A percentile compares a stretch with the other conserved stretches of the same genome.
These are phyloP conservation scores for Asteroscopus sphinx DNA, from an alignment of 2,888 invertebrate species.

Conservation along the genomic window DNA sequence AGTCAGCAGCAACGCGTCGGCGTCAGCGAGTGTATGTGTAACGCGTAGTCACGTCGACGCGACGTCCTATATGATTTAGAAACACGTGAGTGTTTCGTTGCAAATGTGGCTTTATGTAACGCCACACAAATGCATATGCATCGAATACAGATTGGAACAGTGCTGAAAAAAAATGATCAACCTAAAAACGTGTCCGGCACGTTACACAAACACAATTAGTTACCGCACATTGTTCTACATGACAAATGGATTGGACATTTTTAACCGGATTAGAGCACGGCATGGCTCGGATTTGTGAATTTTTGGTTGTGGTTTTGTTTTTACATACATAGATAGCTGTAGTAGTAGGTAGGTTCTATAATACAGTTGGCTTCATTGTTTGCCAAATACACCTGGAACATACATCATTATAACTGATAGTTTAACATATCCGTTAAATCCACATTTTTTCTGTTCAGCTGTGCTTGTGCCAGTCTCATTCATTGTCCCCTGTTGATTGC, in stretches of 20 bases:
- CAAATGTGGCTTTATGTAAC: neutral
- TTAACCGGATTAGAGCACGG: neutral
- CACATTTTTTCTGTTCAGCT: no score
- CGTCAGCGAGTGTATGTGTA: neutral
- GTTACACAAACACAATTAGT: conserved; percentile 9
- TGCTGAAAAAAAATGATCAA: neutral
- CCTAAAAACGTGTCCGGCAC: neutral
- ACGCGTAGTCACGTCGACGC: neutral
- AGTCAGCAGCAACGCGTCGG: neutral
- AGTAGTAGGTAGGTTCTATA: neutral
- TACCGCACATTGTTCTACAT: conserved; percentile 2
- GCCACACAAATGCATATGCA: neutral
- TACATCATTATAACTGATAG: no score
- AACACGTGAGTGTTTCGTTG: neutral
- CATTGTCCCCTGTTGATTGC: no score
- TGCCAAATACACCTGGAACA: neutral
- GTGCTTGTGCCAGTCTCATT: no score
- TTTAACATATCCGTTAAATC: no score
- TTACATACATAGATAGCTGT: neutral
- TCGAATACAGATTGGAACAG: neutral
- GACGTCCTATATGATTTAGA: neutral
- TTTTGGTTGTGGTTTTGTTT: neutral
- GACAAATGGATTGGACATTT: conserved; percentile 2
- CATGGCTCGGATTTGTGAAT: conserved; percentile 1
- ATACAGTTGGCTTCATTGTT: neutral